Evolutionary conservation across 2,113 vertebrate species (phyloP).

Genomic region (Oryzias melastigma): DNA sequence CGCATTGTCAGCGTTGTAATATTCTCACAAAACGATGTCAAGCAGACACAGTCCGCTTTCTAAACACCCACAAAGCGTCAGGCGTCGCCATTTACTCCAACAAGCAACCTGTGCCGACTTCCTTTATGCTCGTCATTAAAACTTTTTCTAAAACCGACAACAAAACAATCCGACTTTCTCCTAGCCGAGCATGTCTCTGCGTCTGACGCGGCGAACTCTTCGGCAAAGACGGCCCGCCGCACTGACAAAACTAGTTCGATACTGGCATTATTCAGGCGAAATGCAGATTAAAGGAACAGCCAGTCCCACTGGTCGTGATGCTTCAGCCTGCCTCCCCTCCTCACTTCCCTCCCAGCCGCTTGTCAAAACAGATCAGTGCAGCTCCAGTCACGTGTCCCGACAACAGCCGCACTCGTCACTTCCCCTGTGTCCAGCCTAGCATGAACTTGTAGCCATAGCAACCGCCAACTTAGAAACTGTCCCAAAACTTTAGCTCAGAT

Average conservation of each 20-base stretch:
- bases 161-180: constrained; percentile 11
- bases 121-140: constrained; percentile 54
- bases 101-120: constrained; percentile 49
- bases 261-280: constrained; percentile 28
- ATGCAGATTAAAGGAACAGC: constrained; percentile 44
- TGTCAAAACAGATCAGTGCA: constrained; percentile 82
- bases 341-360: constrained; percentile 65
- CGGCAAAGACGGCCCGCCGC: not conserved
- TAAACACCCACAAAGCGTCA: not conserved
- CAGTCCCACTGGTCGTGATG: constrained; percentile 60
- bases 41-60: constrained; percentile 12
- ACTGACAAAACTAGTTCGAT: not conserved
- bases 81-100: constrained; percentile 35
- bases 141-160: constrained; percentile 59
- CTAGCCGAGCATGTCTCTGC: too few relatives aligned
- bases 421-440: constrained; percentile 51
- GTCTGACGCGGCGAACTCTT: too few relatives aligned
- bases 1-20: constrained; percentile 26
- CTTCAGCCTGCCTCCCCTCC: constrained; percentile 59
- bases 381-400: constrained; percentile 76
- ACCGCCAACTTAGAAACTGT: constrained; percentile 53
- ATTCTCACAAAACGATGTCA: constrained; percentile 13
- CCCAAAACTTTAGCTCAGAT: constrained; percentile 7
- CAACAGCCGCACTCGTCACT: constrained; percentile 71
- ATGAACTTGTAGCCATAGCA: constrained; percentile 73